A percentile compares a stretch with the other conserved stretches of the same genome.
Conservation (phyloP, 2,113 vertebrate species). For the Tragelaphus strepsiceros region DNA sequence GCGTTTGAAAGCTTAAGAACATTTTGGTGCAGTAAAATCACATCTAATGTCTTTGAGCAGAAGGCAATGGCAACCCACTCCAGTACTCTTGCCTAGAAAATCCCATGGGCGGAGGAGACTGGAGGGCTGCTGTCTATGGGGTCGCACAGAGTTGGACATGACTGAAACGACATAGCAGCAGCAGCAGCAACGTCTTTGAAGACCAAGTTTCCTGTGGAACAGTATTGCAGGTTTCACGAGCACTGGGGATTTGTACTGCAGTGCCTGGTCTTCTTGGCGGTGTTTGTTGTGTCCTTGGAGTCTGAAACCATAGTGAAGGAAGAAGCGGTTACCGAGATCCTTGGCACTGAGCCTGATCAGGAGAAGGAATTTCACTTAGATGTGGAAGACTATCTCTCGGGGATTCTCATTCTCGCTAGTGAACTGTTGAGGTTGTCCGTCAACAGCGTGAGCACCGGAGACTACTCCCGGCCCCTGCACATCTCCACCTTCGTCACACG, state of each 20-base stretch:
- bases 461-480: constrained; percentile 92
- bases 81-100: neutral
- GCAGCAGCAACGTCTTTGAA: constrained; percentile 83
- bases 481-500: constrained; percentile 95
- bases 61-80: no score
- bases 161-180: neutral
- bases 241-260: constrained; percentile 97
- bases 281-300: constrained; percentile 94
- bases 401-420: constrained; percentile 93
- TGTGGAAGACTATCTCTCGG: constrained; percentile 95
- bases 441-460: constrained; percentile 95
- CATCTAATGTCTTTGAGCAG: constrained; percentile 88
- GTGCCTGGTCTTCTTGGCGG: constrained; percentile 91
- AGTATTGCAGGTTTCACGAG: constrained; percentile 97
- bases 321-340: constrained; percentile 92
- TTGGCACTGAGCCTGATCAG: constrained; percentile 92
- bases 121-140: no score
- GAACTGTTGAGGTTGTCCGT: constrained; percentile 95
- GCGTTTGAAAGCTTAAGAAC: constrained; percentile 90
- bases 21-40: constrained; percentile 89
- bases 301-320: constrained; percentile 90
- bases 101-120: neutral
- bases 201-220: constrained; percentile 93
- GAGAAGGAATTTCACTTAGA: constrained; percentile 97
- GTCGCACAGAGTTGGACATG: neutral